Conservation (phyloP, 2,888 invertebrate species). For the Leucophenga maculata region DNA sequence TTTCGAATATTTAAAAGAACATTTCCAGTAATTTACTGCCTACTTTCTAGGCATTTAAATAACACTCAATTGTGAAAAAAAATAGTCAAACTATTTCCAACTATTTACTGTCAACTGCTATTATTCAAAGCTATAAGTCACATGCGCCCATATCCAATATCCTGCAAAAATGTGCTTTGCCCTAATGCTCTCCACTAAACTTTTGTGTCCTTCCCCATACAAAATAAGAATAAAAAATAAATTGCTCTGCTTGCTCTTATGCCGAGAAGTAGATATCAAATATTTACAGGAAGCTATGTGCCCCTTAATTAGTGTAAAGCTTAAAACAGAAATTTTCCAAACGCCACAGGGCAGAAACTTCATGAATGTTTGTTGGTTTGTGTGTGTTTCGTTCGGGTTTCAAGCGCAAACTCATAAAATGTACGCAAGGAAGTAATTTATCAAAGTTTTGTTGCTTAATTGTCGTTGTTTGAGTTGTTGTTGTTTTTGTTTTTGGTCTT, state of each 20-base stretch:
- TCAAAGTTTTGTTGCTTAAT: constrained; percentile 67
- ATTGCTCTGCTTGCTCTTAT: background rate
- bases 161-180: background rate
- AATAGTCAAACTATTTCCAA: constrained; percentile 8
- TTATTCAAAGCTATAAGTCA: background rate
- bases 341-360: background rate
- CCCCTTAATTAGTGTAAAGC: constrained; percentile 66
- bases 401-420: constrained; percentile 51
- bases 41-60: too few relatives aligned
- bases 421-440: constrained; percentile 64
- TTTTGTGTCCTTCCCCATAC: background rate
- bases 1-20: too few relatives aligned
- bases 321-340: constrained; percentile 25
- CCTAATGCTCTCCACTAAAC: background rate
- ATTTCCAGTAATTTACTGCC: too few relatives aligned
- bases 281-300: constrained; percentile 65
- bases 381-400: constrained; percentile 11
- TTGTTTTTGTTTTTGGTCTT: constrained; percentile 29
- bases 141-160: too few relatives aligned
- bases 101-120: constrained; percentile 7
- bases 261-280: constrained; percentile 54
- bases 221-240: background rate
- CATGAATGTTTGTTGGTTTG: background rate
- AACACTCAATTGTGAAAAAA: background rate
- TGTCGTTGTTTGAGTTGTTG: constrained; percentile 59